Base-by-base conservation (phyloP, 2,797 vertebrate species). In the Sebastolobus alascanus region DNA sequence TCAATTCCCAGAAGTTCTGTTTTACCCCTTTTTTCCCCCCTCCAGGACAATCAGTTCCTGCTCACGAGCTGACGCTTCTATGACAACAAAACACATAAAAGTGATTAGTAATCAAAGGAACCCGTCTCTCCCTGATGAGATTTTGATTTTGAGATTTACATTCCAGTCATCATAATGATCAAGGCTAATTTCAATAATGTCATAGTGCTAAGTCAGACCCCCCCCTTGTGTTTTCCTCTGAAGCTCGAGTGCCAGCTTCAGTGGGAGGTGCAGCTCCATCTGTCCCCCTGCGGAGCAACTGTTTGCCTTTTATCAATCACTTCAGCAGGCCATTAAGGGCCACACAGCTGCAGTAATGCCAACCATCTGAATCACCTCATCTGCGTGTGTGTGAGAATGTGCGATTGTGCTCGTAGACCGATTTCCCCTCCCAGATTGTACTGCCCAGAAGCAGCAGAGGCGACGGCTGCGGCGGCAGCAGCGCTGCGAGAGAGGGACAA, bases 231-330 rank as follows among this genome's bases (percentile, higher is more conserved):
- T 82, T 86, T 84, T 60, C 38, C 77, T 83, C 70, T 77, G 68
- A 89, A 83, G 85, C 81, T 73, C 2, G 75, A 88, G 84, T 75
- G 80, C 78, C 84, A 75, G 88, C 83, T 86, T 86, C 77, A 75
- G 86, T 86, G 87, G 86, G 85, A 85, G 85, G 90, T 86, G 86
- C 13, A 74, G 76, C 87, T 89, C 90, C 93, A 92, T 92, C 92
- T 91, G 90, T 90, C 88, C 85, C 87, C 82, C 84, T 68, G 85
- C 33, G 18, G 82, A 91, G 86, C 82, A 81, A 93, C 89, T 87
- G 90, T 90, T 93, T 90, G 76, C 86, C 88, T 93, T 94, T 93
- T 93, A 93, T 95, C 92, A 92, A 95, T 95, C 92, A 93, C 90
- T 89, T 89, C 80, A 92, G 90, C 84, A 79, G 85, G 87, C 91